A percentile compares a stretch with the other conserved stretches of the same genome.
phyloP scores from a whole-genome alignment of 2,888 invertebrate species.

The Magallana nippona region DNA sequence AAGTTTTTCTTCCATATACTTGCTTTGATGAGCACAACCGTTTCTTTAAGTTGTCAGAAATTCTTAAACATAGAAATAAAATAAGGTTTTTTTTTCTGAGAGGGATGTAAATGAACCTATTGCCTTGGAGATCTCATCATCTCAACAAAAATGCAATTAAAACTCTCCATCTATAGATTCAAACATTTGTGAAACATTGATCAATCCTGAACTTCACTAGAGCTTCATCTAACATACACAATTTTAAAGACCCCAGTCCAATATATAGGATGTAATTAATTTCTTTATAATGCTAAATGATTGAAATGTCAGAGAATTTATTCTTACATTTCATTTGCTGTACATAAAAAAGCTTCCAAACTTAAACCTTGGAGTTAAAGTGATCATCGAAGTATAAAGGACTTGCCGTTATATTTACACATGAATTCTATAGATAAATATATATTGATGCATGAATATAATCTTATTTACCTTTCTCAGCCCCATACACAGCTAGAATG shows the following conservation, averaged over 20 bases:
- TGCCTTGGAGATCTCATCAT: background rate
- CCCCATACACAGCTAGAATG: background rate
- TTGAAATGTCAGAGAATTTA: constrained; percentile 19
- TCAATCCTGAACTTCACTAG: background rate
- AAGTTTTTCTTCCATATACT: background rate
- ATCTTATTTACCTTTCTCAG: constrained; percentile 21
- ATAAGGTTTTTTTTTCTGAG: background rate
- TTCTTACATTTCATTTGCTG: background rate
- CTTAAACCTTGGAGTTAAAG: constrained; percentile 3
- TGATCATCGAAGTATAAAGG: constrained; percentile 16
- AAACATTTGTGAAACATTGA: constrained; percentile 2
- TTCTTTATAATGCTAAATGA: constrained; percentile 14
- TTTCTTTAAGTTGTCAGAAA: background rate
- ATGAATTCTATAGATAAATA: constrained; percentile 27
- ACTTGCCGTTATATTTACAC: background rate
- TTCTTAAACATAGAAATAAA: background rate
- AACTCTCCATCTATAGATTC: background rate
- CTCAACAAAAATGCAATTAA: background rate
- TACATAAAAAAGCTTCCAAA: constrained; percentile 10
- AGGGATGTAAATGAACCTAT: background rate
- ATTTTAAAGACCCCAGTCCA: background rate
- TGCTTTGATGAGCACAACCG: background rate
- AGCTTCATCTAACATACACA: background rate
- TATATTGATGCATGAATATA: constrained; percentile 13
- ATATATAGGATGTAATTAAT: constrained; percentile 25